Evolutionary conservation across 2,888 invertebrate species (phyloP), one percentile per base, ranked within the genome.

Genomic region (Adineta ricciae): DNA sequence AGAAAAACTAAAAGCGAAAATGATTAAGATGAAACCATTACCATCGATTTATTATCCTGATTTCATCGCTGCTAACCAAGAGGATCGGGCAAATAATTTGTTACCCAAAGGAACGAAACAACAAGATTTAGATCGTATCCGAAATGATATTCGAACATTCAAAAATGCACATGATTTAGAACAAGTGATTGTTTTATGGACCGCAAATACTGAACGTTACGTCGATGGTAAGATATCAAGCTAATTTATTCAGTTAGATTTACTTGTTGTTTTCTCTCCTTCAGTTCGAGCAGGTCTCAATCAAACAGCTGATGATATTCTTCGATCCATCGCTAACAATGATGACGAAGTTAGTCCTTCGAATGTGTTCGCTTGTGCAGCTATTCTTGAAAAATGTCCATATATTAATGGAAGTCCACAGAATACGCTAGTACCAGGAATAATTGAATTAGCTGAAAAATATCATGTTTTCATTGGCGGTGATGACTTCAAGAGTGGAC

Each of bases 331-430:
- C 52, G 92, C 93, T 38, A 91, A 93, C 46, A 93, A 94, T 90
- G 93, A 94, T 84, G 87, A 92, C 0, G 97, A 97, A 91, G 93
- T 97, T 83, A 95, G 97, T 0, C 96, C 97, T 0, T 97, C 97
- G 11, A 96, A 95, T 5, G 92, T 97, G 87, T 97, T 96, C 90
- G 97, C 96, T 5, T 93, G 96, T 87, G 97, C 97, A 7, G 93
- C 95, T 83, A 94, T 97, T 88, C 92, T 94, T 14, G 96, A 95
- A 91, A 89, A 94, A 94, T 95, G 95, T 88, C 94, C 94, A 86
- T 98, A 95, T 91, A 95, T 98, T 88, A 98, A 97, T 91, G 97
- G 97, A 0, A 96, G 96, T 0, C 97, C 97, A 0, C 97, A 98
- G 91, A 98, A 98, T 91, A 96, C 97, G 0, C 93, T 97, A 88